phyloP scores from a whole-genome alignment of 1,140 invertebrate genomes.

The Helicorthomorpha holstii region DNA sequence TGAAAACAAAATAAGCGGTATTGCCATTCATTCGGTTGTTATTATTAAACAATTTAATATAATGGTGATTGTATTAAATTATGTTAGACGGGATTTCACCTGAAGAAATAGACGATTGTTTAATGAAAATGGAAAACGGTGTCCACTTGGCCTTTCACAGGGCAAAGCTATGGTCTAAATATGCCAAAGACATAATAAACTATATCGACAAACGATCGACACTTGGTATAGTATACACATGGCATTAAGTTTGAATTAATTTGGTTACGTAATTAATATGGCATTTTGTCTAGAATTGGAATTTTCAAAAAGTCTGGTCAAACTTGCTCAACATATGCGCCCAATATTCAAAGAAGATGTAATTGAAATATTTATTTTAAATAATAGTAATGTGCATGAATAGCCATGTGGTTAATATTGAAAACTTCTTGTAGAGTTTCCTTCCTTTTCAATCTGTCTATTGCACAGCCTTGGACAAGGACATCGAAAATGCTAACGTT shows the following conservation, averaged over 20 bases:
- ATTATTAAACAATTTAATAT: background rate
- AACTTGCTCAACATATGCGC: conserved; percentile 30
- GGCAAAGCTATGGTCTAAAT: conserved; percentile 38
- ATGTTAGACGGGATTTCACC: conserved; percentile 14
- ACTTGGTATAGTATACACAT: conserved; percentile 18
- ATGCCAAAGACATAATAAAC: conserved; percentile 33
- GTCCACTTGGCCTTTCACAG: conserved; percentile 32
- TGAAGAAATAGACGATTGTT: conserved; percentile 23
- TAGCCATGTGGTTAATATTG: background rate
- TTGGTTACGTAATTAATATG: conserved; percentile 1
- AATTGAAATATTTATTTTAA: conserved; percentile 12
- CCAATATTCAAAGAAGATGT: conserved; percentile 35
- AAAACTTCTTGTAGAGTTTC: conserved; percentile 25
- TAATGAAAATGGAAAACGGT: conserved; percentile 28
- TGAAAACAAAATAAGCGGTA: too few relatives aligned
- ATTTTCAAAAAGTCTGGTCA: conserved; percentile 30
- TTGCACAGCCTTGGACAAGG: conserved; percentile 34
- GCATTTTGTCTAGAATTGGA: conserved; percentile 28
- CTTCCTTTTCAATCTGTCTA: conserved; percentile 38
- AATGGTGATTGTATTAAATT: background rate
- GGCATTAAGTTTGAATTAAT: background rate
- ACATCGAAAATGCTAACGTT: conserved; percentile 32
- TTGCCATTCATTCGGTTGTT: too few relatives aligned
- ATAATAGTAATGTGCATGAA: conserved; percentile 2
- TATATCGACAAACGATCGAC: conserved; percentile 35